Base-by-base conservation (phyloP, 2,797 vertebrate genomes). In the Setipinna tenuifilis region DNA sequence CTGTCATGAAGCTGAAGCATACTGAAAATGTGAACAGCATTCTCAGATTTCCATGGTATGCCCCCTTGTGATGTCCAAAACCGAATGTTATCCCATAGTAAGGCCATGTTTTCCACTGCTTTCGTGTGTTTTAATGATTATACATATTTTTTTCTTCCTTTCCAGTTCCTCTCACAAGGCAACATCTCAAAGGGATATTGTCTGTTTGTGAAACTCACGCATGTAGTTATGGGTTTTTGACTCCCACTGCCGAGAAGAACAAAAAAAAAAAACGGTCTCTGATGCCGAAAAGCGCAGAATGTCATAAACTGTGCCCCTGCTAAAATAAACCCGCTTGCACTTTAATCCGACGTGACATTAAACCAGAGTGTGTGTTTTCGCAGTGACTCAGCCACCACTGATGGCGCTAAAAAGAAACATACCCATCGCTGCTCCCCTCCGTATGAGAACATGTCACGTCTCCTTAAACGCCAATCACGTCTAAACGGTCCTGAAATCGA, bases 391-490 rank as follows among this genome's bases (percentile, higher is more conserved):
- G 92, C 84, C 89, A 78, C 86, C 83, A 58, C 90, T 91, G 91
- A 89, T 88, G 88, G 91, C n/a, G 84, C 90, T 94, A 92, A 93
- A 91, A 93, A 91, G 91, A 95, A 94, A 93, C 94, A 94, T 92
- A 92, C 92, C 93, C 91, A 91, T 94, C 90, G 87, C 93, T 91
- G 50, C 50, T 9, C 14, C 88, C 89, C 82, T 90, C 89, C 83
- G 89, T 92, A 92, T 92, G 93, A 92, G 94, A 93, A 90, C 91
- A 87, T 85, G 93, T 95, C 94, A 92, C 71, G 90, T 87, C 12
- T 78, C 89, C 88, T 92, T 92, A 94, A 91, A 91, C 88, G 87
- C 84, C 10, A 62, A 87, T 89, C 82, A 6, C 90, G 89, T 89
- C 90, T 94, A 93, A 93, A 91, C 90, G 92, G 93, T 91, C 87